Evolutionary conservation across 2,888 invertebrate genomes (phyloP), one percentile per base, ranked within the genome.

Genomic region (Ectemnius cavifrons): DNA sequence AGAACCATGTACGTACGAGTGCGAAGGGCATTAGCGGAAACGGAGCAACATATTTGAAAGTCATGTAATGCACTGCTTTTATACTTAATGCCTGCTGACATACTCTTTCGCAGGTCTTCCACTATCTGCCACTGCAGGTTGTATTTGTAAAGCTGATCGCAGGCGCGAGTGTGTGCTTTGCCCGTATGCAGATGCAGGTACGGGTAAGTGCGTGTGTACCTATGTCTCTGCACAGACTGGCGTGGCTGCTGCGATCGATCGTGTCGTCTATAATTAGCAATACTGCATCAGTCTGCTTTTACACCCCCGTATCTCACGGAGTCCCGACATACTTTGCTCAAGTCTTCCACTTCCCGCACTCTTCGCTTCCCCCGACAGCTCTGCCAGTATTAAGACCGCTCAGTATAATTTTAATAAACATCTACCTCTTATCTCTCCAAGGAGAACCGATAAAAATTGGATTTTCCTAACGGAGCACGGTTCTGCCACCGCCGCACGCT

Each of bases 181-280:
- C 14, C 23, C 47, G 23, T 37, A 20, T n/a, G 20, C 37, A 37
- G 18, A 37, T 5, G 45, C 23, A 37, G 37, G 56, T 49, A 61
- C 27, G 56, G 61, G 59, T 52, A 20, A 23, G 62, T 18, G 47
- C 20, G 16, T 23, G 63, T 49, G 63, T 63, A 64, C 37, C 5
- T 63, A 16, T 16, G 52, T 52, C 52, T 16, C n/a, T 52, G 52
- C 16, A 62, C 62, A 16, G 57, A 45, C 66, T 37, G 37, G 37
- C 37, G 37, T 37, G 37, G 69, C 61, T n/a, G 66, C 49, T 64
- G 74, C 77, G 74, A 79, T 79, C 78, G 75, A 79, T 79, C 73
- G 71, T 71, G 68, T 79, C 75, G 67, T 66, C 75, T 76, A 71
- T 79, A 79, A 79, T 79, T 79, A 79, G 73, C 67, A 71, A 63